Conservation (phyloP, 2,888 invertebrate species). For the Rhagium mordax region DNA sequence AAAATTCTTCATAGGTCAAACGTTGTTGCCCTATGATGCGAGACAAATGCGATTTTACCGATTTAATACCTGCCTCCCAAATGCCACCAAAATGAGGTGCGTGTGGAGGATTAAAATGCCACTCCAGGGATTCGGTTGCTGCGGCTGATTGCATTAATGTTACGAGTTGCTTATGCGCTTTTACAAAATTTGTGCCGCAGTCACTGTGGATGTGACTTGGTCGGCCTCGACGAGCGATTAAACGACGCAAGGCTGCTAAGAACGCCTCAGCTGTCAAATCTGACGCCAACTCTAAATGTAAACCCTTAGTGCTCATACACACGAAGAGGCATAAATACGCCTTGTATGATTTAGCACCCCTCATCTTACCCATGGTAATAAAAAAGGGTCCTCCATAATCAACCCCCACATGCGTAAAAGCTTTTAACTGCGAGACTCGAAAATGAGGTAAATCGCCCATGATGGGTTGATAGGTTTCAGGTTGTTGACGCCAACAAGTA, state of each 20-base stretch:
- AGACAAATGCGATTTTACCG: neutral
- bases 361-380: neutral
- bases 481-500: neutral
- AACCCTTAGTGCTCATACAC: neutral
- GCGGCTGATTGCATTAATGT: too few relatives aligned
- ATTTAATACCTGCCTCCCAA: neutral
- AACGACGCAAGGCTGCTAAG: neutral
- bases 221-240: neutral
- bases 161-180: neutral
- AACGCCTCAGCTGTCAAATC: neutral
- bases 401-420: neutral
- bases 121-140: neutral
- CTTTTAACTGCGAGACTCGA: neutral
- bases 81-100: neutral
- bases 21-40: neutral
- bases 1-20: neutral
- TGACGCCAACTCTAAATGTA: neutral
- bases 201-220: neutral
- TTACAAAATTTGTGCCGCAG: neutral
- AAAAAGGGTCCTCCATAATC: neutral
- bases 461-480: neutral
- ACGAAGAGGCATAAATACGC: neutral
- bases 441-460: neutral
- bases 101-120: neutral
- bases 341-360: neutral